These are phyloP conservation scores for Bostrychus sinensis DNA, from an alignment of 2,113 vertebrate genomes.

Conservation along the genomic window DNA sequence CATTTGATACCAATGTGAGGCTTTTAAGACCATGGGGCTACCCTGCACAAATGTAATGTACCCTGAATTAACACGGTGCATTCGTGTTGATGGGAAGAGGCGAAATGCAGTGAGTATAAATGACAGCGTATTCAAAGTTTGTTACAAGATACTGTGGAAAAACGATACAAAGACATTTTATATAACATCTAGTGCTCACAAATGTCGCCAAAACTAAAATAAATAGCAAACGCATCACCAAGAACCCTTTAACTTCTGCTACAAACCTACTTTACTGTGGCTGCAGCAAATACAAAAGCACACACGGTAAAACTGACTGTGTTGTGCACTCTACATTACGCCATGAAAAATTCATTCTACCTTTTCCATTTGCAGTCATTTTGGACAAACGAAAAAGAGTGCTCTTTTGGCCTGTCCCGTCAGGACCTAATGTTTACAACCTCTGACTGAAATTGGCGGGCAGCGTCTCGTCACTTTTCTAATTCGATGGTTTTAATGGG, in stretches of 20 bases:
- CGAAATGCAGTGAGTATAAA: too few relatives aligned
- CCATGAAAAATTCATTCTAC: constrained; percentile 24
- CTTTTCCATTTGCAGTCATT: constrained; percentile 60
- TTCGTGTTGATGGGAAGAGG: too few relatives aligned
- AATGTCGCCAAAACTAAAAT: neutral
- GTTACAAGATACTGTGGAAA: too few relatives aligned
- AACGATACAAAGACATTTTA: neutral
- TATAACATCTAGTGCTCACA: neutral
- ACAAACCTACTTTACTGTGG: neutral
- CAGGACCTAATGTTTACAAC: constrained; percentile 50
- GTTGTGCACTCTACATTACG: neutral
- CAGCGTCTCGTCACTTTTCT: neutral
- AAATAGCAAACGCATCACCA: neutral
- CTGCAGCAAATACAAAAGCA: neutral
- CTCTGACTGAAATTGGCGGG: constrained; percentile 69
- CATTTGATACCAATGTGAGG: too few relatives aligned
- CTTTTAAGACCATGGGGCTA: too few relatives aligned
- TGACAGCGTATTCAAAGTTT: too few relatives aligned
- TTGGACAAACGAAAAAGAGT: neutral
- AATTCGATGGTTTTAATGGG: neutral
- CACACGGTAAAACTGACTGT: neutral
- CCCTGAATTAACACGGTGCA: too few relatives aligned
- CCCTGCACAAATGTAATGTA: too few relatives aligned
- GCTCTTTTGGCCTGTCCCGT: neutral
- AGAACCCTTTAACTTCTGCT: too few relatives aligned